Evolutionary conservation across 2,888 invertebrate genomes (phyloP).

Genomic region (Plebejus melissa): DNA sequence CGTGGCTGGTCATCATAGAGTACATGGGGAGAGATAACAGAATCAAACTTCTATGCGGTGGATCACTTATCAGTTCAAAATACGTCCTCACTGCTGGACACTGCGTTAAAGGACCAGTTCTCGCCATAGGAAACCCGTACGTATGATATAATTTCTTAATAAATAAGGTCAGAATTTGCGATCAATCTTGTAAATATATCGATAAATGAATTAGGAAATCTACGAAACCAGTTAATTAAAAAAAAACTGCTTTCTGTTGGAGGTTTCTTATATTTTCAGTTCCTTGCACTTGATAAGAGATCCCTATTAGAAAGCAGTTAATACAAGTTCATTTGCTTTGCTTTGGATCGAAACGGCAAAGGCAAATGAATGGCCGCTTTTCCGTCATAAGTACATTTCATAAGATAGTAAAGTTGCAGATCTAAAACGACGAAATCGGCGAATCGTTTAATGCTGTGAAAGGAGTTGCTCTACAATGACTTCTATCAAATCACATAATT

Average conservation of each 20-base stretch:
- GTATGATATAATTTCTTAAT: constrained; percentile 37
- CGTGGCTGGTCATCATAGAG: constrained; percentile 74
- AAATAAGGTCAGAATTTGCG: too few relatives aligned
- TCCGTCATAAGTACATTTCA: too few relatives aligned
- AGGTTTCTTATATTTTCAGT: too few relatives aligned
- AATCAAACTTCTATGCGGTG: constrained; percentile 65
- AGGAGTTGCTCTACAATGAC: background rate
- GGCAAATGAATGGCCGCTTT: too few relatives aligned
- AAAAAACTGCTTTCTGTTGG: too few relatives aligned
- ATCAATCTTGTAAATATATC: background rate
- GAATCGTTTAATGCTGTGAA: background rate
- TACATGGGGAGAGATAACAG: constrained; percentile 48
- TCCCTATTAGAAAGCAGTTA: too few relatives aligned
- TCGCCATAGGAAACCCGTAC: constrained; percentile 60
- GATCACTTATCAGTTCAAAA: constrained; percentile 66
- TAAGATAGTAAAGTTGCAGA: too few relatives aligned
- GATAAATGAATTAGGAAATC: background rate
- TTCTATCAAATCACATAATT: background rate
- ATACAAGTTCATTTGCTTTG: too few relatives aligned
- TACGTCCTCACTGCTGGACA: constrained; percentile 79
- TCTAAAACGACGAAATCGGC: background rate
- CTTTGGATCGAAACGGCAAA: too few relatives aligned
- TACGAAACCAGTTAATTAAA: too few relatives aligned
- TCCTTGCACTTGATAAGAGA: too few relatives aligned
- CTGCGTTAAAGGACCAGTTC: constrained; percentile 64